Percentiles rank a stretch among this genome's conserved stretches.
phyloP scores from a whole-genome alignment of 2,888 invertebrate species.

The Candidula unifasciata region DNA sequence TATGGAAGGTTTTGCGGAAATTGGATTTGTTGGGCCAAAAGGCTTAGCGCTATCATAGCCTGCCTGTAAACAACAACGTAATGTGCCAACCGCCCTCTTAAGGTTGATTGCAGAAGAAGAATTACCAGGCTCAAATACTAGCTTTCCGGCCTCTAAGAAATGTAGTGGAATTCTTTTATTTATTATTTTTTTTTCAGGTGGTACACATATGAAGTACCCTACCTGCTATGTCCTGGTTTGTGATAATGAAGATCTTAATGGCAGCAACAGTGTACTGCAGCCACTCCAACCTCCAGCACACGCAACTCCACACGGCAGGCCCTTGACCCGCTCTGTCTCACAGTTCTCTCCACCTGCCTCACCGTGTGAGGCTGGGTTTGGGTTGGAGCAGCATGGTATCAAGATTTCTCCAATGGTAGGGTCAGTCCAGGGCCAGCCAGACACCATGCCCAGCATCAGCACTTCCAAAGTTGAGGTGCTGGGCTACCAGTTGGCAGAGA shows the following conservation, averaged over 20 bases:
- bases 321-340: slow-evolving; percentile 48
- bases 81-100: too few species aligned
- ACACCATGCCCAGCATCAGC: slow-evolving; percentile 49
- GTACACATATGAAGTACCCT: slow-evolving; percentile 96
- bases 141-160: too few species aligned
- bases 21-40: too few species aligned
- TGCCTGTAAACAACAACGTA: too few species aligned
- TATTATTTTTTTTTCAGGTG: slow-evolving; percentile 82
- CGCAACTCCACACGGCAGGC: slow-evolving; percentile 48
- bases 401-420: slow-evolving; percentile 56
- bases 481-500: slow-evolving; percentile 52
- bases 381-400: slow-evolving; percentile 51
- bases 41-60: too few species aligned
- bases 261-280: slow-evolving; percentile 48
- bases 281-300: slow-evolving; percentile 40
- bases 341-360: slow-evolving; percentile 73
- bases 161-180: too few species aligned
- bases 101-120: too few species aligned
- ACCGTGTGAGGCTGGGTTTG: slow-evolving; percentile 67
- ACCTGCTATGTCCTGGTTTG: slow-evolving; percentile 89
- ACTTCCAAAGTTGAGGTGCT: slow-evolving; percentile 44
- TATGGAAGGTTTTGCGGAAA: too few species aligned
- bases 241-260: slow-evolving; percentile 69
- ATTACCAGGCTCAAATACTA: too few species aligned
- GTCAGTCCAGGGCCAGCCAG: slow-evolving; percentile 48